Evolutionary conservation across 1,140 invertebrate species (phyloP), one percentile per base, ranked within the genome.

Genomic region (Harlomillsia oculata): DNA sequence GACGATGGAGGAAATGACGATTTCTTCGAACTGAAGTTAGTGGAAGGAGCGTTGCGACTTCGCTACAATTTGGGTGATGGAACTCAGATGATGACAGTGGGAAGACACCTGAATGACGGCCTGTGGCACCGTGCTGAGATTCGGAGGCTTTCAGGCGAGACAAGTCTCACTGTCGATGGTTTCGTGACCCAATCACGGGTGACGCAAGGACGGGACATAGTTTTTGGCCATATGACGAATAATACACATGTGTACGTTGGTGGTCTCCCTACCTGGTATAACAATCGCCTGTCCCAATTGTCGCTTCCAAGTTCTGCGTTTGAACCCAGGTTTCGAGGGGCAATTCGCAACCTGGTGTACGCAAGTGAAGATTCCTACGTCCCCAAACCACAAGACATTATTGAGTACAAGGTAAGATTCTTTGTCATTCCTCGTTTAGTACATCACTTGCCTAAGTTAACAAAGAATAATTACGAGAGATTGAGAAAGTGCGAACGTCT

Each of bases 1-100:
- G 91, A 95, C 69, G 92, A 96, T 69, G 90, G 91, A 5, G 89
- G 89, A 11, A 87, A 85, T 16, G 88, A 89, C 67, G 90, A 96
- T 71, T 97, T 96, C 74, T 91, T 97, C 71, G 90, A 95, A 73
- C 72, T 97, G 45, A 96, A 94, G 69, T 75, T 98, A 14, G 87
- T 96, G 5, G 89, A 92, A 68, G 89, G 91, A 20, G 82, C 82
- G 1, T 73, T 96, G n/a, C 75, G 90, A 44, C 71, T 95, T 60
- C 76, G 90, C 59, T 90, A 89, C 71, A 90, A 93, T 72, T 75
- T 91, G 48, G 86, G 87, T 8, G 83, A 86, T 26, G 85, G 87
- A 1, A 85, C 87, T 21, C 85, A 90, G 70, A 87, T 92, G 52
- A 79, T 92, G 48, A 89, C 85, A 20, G 85, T 89, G 14, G 88